Evolutionary conservation across 2,113 vertebrate genomes (phyloP), one percentile per base, ranked within the genome.

Genomic region (Cacatua alba): DNA sequence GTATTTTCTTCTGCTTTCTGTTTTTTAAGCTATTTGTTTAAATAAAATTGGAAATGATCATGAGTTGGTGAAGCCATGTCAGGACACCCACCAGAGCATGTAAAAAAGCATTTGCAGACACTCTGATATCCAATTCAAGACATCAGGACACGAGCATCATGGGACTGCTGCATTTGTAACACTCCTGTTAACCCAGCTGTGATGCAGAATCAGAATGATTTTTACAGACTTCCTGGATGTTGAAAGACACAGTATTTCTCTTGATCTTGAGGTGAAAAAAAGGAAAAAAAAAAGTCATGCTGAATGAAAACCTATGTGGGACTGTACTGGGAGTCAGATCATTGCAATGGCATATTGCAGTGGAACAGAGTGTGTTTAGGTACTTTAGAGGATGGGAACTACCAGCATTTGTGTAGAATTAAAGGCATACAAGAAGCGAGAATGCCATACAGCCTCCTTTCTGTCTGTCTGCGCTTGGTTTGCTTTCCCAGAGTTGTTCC

Each of bases 201-300:
- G 1, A n/a, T 33, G 46, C 37, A 48, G 35, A 86, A 81, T 80
- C 68, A 35, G 37, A 83, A 77, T 26, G 11, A 29, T 23, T 76
- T 46, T n/a, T 83, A 63, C 18, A 57, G 67, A 13, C 17, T 77
- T 92, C 53, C 29, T 35, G 46, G 37, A 65, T 8, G 0, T 59
- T 90, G 93, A 44, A 77, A 83, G 41, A n/a, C 12, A 31, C 11
- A 8, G 5, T 39, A 14, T 11, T 88, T 72, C 31, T 51, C 49
- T 60, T 76, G 24, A 76, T 60, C 25, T 64, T 68, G 41, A 7
- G 1, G 0, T 2, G 0, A 1, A 3, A 5, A 0, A 4, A 3
- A 8, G 11, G 3, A 5, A 24, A 25, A 88, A 75, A 74, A 17
- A 43, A 21, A 72, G 3, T 52, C 18, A 43, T 11, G 6, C 6